Percentiles rank a stretch among this genome's conserved stretches.
phyloP scores from a whole-genome alignment of 2,797 vertebrate genomes.

The Lerista edwardsae region DNA sequence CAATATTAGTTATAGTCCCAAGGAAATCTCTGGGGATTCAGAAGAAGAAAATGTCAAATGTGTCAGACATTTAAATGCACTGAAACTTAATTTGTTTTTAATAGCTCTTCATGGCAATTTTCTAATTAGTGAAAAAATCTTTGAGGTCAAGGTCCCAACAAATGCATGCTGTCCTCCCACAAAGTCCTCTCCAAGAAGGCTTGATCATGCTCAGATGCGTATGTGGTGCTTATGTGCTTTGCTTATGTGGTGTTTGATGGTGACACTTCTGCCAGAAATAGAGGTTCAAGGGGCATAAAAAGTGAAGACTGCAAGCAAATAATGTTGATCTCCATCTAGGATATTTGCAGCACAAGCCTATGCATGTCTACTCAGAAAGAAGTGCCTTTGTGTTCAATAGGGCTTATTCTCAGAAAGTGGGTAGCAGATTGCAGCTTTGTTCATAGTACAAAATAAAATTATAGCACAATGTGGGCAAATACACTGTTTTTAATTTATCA shows the following conservation, averaged over 20 bases:
- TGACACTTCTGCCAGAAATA: neutral
- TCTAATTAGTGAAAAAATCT: neutral
- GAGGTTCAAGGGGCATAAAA: neutral
- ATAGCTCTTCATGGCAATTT: conserved; percentile 9
- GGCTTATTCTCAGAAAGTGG: neutral
- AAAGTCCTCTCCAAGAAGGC: neutral
- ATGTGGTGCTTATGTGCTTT: neutral
- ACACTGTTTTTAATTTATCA: neutral
- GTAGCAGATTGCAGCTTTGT: too few relatives aligned
- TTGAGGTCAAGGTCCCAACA: neutral
- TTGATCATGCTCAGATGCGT: neutral
- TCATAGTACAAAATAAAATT: too few relatives aligned
- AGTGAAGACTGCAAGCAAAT: neutral
- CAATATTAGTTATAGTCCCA: neutral
- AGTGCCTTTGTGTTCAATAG: too few relatives aligned
- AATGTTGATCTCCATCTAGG: neutral
- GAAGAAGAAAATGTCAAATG: conserved; percentile 1
- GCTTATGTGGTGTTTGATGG: neutral
- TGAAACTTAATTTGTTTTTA: conserved; percentile 30
- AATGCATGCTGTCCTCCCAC: neutral
- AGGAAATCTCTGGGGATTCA: neutral
- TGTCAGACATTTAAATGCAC: conserved; percentile 21
- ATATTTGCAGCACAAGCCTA: too few relatives aligned
- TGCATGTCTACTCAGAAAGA: too few relatives aligned
- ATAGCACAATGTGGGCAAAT: too few relatives aligned